Evolutionary conservation across 2,888 invertebrate species (phyloP), one percentile per base, ranked within the genome.

Genomic region (Tetranychus truncatus): DNA sequence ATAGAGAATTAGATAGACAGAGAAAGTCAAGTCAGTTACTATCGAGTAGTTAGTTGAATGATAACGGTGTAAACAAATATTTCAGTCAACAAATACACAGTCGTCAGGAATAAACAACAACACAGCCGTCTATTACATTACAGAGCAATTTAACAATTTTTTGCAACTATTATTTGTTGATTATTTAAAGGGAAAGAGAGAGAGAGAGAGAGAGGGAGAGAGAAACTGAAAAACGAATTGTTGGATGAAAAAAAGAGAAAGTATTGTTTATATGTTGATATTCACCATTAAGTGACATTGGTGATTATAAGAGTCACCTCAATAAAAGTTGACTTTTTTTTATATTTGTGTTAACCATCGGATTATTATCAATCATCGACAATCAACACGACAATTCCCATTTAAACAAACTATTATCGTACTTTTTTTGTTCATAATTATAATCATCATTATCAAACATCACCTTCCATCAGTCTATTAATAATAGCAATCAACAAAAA

Each of bases 1-100:
- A 72, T 20, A 72, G 72, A 72, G 72, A 34, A 24, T 8, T 15
- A 72, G 72, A 72, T 20, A 46, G 72, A 72, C 21, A 72, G 72
- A 72, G 72, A 72, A 34, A 72, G 34, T 24, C 34, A 69, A 24
- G 55, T 55, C 55, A 55, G 55, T 55, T 55, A 55, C 55, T 55
- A 55, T 55, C 15, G 55, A 55, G 55, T 55, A 9, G 55, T 55
- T 55, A 55, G 55, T 55, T 55, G 55, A 55, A 15, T 55, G 55
- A 55, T 55, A 55, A 55, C 55, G 55, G 55, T 55, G 55, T 55
- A 55, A 55, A 55, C 55, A 55, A 55, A 55, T 55, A 55, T 55
- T 55, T 55, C 55, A 55, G 55, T 55, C 55, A 55, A 55, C 55
- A 55, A 15, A 55, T 55, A 55, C 55, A 55, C 55, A 55, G 55